Base-by-base conservation (phyloP, 2,888 invertebrate genomes). In the Acronicta psi region DNA sequence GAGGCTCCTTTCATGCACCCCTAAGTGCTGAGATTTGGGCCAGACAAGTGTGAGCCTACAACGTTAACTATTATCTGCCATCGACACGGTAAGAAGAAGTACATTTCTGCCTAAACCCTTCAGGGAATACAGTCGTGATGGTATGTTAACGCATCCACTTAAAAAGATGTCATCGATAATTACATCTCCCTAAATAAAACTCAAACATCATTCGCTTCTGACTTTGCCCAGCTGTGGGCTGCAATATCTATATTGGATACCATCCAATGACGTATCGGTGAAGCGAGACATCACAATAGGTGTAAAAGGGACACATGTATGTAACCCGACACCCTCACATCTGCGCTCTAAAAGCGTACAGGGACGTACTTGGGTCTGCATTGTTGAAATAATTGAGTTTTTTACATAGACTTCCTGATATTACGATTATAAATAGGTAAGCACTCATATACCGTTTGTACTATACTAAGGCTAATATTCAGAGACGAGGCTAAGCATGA, bases 291-390 rank as follows among this genome's bases (percentile, higher is more conserved):
- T 20, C 38, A 66, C 61, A 72, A 81, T 60, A 66, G 36, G 82
- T 50, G 70, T 16, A 80, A 88, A 61, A 50, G 83, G 60, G 84
- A 89, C 74, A 60, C 77, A 51, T 31, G 37, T 56, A 79, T 63
- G 92, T 87, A 92, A 93, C 85, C 74, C 44, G 91, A 93, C 78
- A 92, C 89, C 87, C 74, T 77, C 85, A 89, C 92, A 93, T 92
- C 92, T 92, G 92, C 89, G 87, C 81, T 83, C 87, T 90, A 88
- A 91, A 92, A 89, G 90, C 86, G 80, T 68, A 77, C 89, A 89
- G 89, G 82, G 85, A 73, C 77, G 87, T 52, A 86, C 73, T 85
- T 65, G 63, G 81, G 63, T 63, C 62, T 62, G 54, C 59, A 76
- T 80, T 81, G 74, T 78, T 79, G 73, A 79, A 76, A 77, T 74